Conservation (phyloP, 2,113 vertebrate species). For the Notiomystis cincta region DNA sequence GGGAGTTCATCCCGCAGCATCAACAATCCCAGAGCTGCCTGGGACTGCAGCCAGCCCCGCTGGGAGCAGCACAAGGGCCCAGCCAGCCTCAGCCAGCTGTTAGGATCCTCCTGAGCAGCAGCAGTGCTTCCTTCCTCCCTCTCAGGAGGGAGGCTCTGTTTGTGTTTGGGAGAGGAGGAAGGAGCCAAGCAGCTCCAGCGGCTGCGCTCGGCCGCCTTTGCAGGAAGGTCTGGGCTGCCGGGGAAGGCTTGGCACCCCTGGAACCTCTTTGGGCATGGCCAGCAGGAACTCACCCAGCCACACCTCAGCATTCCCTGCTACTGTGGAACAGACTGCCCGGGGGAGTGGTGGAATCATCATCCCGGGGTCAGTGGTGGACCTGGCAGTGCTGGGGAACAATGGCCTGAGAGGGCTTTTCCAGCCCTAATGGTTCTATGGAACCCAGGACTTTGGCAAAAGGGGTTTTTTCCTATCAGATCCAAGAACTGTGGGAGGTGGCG, state of each 20-base stretch:
- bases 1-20: background rate
- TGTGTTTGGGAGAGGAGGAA: constrained; percentile 40
- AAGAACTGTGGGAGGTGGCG: fast-evolving
- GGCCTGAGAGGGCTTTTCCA: background rate
- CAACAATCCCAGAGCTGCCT: background rate
- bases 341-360: background rate
- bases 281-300: background rate
- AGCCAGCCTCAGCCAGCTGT: background rate
- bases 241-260: background rate
- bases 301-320: background rate
- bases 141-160: constrained; percentile 33
- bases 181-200: background rate
- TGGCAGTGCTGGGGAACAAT: background rate
- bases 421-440: background rate
- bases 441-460: background rate
- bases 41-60: background rate
- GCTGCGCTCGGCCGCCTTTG: background rate
- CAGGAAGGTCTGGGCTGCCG: background rate
- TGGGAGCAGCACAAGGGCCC: background rate
- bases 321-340: background rate
- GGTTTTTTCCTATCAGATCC: background rate
- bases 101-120: background rate
- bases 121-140: constrained; percentile 33
- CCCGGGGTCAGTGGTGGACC: background rate
- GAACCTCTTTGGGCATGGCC: background rate